A percentile compares a stretch with the other conserved stretches of the same genome.
Evolutionary conservation across 2,113 vertebrate genomes (phyloP).

Genomic region (Paedocypris sp.): DNA sequence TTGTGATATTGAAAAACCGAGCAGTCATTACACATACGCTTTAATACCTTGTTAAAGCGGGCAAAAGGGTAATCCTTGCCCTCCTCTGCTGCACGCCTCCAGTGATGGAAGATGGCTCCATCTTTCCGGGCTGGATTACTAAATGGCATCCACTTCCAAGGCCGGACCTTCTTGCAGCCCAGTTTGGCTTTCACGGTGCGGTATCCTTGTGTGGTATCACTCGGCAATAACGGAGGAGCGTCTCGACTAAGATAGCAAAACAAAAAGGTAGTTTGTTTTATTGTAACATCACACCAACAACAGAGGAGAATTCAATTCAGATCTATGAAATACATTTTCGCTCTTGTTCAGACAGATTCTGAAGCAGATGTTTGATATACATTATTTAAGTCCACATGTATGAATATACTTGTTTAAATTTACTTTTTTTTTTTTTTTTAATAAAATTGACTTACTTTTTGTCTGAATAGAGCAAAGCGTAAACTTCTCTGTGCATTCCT

Average conservation of each 20-base stretch:
- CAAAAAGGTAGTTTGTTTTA: background rate
- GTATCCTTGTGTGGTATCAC: constrained; percentile 94
- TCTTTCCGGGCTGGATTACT: constrained; percentile 91
- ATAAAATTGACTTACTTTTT: constrained; percentile 99
- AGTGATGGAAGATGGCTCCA: constrained; percentile 94
- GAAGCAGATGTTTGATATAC: no score
- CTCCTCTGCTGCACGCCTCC: constrained; percentile 90
- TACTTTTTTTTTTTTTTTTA: no score
- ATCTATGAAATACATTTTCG: no score
- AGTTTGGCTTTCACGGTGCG: constrained; percentile 95
- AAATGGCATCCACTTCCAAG: constrained; percentile 99
- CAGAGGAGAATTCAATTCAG: no score
- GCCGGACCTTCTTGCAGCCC: constrained; percentile 93
- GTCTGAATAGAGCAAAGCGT: constrained; percentile 94
- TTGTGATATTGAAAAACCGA: no score
- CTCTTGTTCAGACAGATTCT: no score
- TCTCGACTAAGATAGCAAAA: constrained; percentile 60
- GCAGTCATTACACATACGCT: no score
- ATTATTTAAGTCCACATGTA: no score
- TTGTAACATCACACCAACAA: no score
- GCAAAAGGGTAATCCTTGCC: constrained; percentile 97
- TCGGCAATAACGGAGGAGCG: constrained; percentile 87
- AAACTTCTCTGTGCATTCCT: constrained; percentile 97
- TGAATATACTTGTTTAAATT: no score
- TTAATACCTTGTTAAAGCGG: constrained; percentile 89